These are phyloP conservation scores for Apeira syringaria DNA, from an alignment of 2,888 invertebrate genomes.

Conservation along the genomic window DNA sequence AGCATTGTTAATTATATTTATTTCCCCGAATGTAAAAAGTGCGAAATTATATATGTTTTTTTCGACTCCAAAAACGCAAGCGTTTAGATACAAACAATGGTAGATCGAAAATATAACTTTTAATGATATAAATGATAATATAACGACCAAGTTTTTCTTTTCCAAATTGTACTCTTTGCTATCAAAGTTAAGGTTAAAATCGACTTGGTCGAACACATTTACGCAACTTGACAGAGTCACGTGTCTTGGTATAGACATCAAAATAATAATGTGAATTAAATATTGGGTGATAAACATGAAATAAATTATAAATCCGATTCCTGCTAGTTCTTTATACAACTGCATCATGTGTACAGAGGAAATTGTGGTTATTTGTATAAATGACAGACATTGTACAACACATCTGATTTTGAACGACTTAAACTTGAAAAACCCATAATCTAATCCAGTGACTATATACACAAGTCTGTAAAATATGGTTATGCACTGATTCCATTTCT, in stretches of 20 bases:
- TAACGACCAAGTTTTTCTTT: background rate
- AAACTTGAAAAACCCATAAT: slow-evolving; percentile 6
- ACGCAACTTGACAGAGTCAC: background rate
- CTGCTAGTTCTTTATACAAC: background rate
- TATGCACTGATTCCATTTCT: background rate
- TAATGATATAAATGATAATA: background rate
- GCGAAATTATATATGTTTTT: background rate
- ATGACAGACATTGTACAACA: background rate
- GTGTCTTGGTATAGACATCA: background rate
- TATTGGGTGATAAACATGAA: background rate
- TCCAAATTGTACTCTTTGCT: background rate
- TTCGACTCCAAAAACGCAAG: background rate
- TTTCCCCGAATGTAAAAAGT: background rate
- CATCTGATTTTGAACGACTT: background rate
- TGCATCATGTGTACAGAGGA: background rate
- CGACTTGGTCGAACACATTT: background rate
- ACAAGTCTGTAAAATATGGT: background rate
- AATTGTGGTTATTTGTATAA: background rate
- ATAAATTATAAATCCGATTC: background rate
- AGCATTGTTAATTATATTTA: background rate
- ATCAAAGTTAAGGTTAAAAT: background rate
- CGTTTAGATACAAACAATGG: background rate
- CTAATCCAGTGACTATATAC: background rate
- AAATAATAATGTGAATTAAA: background rate
- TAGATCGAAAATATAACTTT: background rate